A percentile compares a stretch with the other conserved stretches of the same genome.
Evolutionary conservation across 2,113 vertebrate genomes (phyloP).

Genomic region (Tenebrosternarchus preto): DNA sequence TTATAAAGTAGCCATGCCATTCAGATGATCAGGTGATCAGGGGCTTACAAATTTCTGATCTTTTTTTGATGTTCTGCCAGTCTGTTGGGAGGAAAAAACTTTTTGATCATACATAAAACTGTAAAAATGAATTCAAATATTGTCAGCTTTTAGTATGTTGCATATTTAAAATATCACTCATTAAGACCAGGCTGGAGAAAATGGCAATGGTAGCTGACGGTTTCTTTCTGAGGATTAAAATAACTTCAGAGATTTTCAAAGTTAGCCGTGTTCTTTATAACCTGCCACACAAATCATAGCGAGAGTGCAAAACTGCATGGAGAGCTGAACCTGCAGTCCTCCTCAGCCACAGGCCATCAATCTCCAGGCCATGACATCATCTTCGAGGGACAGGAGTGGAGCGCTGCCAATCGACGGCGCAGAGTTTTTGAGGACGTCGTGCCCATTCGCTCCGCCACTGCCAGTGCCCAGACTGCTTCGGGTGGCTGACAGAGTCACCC

Average conservation of each 20-base stretch:
- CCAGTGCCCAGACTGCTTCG: slow-evolving; percentile 8
- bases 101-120: not conserved
- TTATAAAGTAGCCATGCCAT: slow-evolving; percentile 11
- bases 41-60: too few species aligned
- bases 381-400: slow-evolving; percentile 2
- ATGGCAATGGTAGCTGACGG: not conserved
- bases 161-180: slow-evolving; percentile 10
- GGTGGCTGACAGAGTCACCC: slow-evolving; percentile 4
- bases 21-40: too few species aligned
- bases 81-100: not conserved
- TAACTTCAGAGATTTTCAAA: slow-evolving; percentile 24
- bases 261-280: slow-evolving; percentile 3
- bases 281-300: slow-evolving; percentile 31
- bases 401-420: slow-evolving; percentile 10
- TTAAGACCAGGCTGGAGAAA: not conserved
- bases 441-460: not conserved
- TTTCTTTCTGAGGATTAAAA: not conserved
- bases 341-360: slow-evolving; percentile 28
- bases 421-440: slow-evolving; percentile 11
- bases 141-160: slow-evolving; percentile 13
- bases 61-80: too few species aligned
- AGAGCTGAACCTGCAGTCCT: slow-evolving; percentile 24
- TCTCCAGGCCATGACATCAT: slow-evolving; percentile 43
- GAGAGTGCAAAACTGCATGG: slow-evolving; percentile 25
- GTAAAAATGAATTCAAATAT: not conserved